phyloP scores from a whole-genome alignment of 2,797 vertebrate genomes.

The Tiaroga cobitis region DNA sequence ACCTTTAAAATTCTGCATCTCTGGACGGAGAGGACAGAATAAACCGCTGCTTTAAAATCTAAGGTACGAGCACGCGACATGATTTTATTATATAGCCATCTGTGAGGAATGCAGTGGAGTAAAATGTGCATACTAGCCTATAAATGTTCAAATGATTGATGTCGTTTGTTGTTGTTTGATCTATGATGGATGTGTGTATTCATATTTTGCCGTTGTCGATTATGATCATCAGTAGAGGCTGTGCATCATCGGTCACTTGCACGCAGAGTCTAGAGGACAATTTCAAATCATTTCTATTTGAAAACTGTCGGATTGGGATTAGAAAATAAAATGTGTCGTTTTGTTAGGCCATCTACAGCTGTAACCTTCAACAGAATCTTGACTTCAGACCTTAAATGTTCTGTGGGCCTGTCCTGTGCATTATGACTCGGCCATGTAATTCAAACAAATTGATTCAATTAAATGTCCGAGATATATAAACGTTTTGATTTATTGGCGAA shows the following conservation, averaged over 20 bases:
- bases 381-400: neutral
- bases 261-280: neutral
- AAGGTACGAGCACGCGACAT: conserved; percentile 26
- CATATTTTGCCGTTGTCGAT: neutral
- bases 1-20: conserved; percentile 42
- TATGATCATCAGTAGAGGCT: neutral
- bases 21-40: conserved; percentile 4
- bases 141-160: neutral
- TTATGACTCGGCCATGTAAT: neutral
- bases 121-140: neutral
- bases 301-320: neutral
- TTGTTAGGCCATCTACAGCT: neutral
- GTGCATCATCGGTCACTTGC: conserved; percentile 4
- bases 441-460: neutral
- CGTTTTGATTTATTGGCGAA: neutral
- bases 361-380: conserved; percentile 16
- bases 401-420: neutral
- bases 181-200: neutral
- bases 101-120: neutral
- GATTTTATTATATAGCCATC: neutral
- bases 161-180: neutral
- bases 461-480: neutral
- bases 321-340: neutral
- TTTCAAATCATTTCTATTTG: neutral
- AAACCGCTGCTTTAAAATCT: conserved; percentile 1